Percentiles rank a stretch among this genome's conserved stretches.
These are phyloP conservation scores for Tiphia femorata DNA, from an alignment of 2,888 invertebrate genomes.

Conservation along the genomic window DNA sequence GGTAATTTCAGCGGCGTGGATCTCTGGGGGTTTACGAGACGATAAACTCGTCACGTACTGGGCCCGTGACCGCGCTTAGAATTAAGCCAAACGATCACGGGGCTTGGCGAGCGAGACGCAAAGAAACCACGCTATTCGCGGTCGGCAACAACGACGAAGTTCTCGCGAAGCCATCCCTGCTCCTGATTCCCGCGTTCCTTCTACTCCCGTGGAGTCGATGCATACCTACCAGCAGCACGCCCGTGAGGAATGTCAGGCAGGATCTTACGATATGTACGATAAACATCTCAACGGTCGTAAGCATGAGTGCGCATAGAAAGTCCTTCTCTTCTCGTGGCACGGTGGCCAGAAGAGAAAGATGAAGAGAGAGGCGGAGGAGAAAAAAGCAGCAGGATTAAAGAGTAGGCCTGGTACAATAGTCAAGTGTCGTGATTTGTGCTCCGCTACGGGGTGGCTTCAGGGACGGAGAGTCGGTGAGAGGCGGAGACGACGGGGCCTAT, in stretches of 20 bases:
- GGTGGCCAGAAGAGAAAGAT: not conserved
- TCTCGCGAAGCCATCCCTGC: no score
- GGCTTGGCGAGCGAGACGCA: no score
- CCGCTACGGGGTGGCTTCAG: constrained; percentile 32
- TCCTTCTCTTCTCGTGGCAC: constrained; percentile 1
- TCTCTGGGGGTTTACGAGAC: no score
- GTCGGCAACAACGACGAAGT: constrained; percentile 24
- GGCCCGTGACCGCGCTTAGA: no score
- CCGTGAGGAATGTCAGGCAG: constrained; percentile 35
- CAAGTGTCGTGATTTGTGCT: constrained; percentile 48
- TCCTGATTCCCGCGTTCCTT: no score
- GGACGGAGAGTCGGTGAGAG: no score
- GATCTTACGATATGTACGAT: constrained; percentile 44
- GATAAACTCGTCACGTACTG: no score
- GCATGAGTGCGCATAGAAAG: constrained; percentile 13
- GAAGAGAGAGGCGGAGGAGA: constrained; percentile 13
- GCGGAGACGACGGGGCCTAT: no score
- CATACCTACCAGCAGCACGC: constrained; percentile 30
- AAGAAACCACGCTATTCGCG: no score
- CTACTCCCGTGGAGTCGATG: no score
- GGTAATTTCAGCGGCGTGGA: no score
- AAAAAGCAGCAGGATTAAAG: constrained; percentile 37
- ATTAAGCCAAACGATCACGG: no score
- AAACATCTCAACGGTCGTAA: constrained; percentile 45
- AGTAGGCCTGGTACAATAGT: constrained; percentile 44